Base-by-base conservation (phyloP, 2,797 vertebrate species). In the Argyrosomus regius region DNA sequence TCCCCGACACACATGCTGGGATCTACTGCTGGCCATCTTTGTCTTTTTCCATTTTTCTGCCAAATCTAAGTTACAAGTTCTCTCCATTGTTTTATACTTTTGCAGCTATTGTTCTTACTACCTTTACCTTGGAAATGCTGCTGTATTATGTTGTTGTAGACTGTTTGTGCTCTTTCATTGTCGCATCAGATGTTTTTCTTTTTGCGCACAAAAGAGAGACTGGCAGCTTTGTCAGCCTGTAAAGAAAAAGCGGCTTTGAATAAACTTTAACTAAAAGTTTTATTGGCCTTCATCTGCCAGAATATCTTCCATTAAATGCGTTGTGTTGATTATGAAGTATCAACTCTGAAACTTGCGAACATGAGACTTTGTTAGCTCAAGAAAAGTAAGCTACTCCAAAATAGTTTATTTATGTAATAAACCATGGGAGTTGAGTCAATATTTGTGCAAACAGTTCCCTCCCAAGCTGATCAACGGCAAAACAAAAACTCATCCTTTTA, bases 391-490 rank as follows among this genome's bases (percentile, higher is more conserved):
- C 41, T 22, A 24, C 43, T 75, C 48, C n/a, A 73, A 82, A 75
- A 63, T 22, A 57, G 58, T 83, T 83, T 72, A 74, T 75, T 68
- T 66, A 52, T 70, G 56, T 50, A 71, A 81, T 87, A 79, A 81
- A 72, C 31, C 31, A 39, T 39, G 43, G 41, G 63, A 81, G 22
- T 68, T 59, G 39, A 78, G 78, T 86, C 85, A 72, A 84, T 83
- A 80, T 88, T 87, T 84, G 75, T 68, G 39, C 64, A 72, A 69
- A 64, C 77, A 71, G 28, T 67, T 84, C 53, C 56, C 57, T 72
- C 59, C 39, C 60, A 54, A 74, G 69, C 54, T 77, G 82, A 85
- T 82, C 78, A 90, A 78, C 57, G 14, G 74, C 53, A 72, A 65
- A 70, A 81, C 60, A 73, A 77, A 84, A 80, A 52, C 49, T 61